A percentile compares a stretch with the other conserved stretches of the same genome.
Evolutionary conservation across 2,888 invertebrate species (phyloP).

Genomic region (Thereva nobilitata): DNA sequence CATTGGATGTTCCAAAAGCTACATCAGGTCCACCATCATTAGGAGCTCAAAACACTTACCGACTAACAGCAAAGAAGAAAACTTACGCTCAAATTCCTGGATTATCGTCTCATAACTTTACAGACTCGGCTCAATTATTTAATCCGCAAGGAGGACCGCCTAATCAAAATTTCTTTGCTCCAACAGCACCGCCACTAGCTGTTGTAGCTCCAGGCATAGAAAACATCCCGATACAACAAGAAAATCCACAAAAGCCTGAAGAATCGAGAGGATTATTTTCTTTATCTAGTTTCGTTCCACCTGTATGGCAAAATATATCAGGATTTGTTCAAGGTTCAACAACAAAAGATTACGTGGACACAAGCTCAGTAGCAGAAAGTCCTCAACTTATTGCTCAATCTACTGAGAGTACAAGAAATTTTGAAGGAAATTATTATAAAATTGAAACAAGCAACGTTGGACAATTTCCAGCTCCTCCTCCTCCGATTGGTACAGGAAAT

Average conservation of each 20-base stretch:
- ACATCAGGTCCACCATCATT: constrained; percentile 36
- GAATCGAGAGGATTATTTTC: constrained; percentile 50
- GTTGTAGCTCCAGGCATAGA: constrained; percentile 4
- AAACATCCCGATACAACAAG: constrained; percentile 18
- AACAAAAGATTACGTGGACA: constrained; percentile 41
- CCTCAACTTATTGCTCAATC: no score
- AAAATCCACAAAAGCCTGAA: constrained; percentile 44
- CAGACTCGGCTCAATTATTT: constrained; percentile 2
- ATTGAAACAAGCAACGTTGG: no score
- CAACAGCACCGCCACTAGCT: constrained; percentile 2
- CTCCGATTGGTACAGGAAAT: no score
- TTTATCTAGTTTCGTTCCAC: constrained; percentile 51
- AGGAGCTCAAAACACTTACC: constrained; percentile 61
- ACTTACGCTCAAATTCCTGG: constrained; percentile 80
- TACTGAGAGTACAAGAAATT: no score
- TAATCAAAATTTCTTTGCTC: constrained; percentile 9
- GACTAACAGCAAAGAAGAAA: constrained; percentile 71
- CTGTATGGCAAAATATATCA: constrained; percentile 51
- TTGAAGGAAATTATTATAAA: no score
- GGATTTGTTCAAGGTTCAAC: constrained; percentile 54
- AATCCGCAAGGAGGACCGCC: background rate
- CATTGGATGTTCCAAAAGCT: constrained; percentile 48
- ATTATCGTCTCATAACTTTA: constrained; percentile 51
- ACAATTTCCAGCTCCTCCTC: no score
- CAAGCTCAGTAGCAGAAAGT: constrained; percentile 35